Evolutionary conservation across 2,113 vertebrate genomes (phyloP).

Genomic region (Uria lomvia): DNA sequence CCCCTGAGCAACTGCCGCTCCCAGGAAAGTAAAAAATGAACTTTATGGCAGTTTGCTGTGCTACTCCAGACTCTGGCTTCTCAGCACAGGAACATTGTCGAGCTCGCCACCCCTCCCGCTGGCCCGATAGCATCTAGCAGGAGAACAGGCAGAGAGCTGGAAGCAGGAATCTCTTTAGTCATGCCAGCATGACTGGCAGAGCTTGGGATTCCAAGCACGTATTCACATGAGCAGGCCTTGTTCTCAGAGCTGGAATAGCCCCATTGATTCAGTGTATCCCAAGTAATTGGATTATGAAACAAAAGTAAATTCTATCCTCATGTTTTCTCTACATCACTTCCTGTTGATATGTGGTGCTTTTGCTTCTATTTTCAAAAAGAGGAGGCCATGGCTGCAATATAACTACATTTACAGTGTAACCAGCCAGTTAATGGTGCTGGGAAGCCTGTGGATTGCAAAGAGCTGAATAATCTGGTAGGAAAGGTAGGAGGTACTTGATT

Average conservation of each 20-base stretch:
- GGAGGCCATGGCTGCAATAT: not conserved
- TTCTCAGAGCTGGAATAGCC: constrained; percentile 26
- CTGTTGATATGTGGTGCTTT: not conserved
- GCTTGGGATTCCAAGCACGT: constrained; percentile 47
- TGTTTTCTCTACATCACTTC: not conserved
- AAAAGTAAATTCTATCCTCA: constrained; percentile 9
- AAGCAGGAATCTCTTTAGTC: not conserved
- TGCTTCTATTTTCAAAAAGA: not conserved
- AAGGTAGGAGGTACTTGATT: not conserved
- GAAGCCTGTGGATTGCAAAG: not conserved
- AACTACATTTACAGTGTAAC: not conserved
- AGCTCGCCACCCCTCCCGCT: not conserved
- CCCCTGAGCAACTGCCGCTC: not conserved
- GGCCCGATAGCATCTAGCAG: not conserved
- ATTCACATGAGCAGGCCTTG: not conserved
- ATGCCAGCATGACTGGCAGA: constrained; percentile 11
- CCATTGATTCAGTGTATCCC: constrained; percentile 15
- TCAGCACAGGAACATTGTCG: not conserved
- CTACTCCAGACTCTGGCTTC: not conserved
- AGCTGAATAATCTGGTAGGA: not conserved
- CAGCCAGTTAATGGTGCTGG: not conserved
- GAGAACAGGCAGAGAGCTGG: not conserved
- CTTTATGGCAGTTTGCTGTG: not conserved
- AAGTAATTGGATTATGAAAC: constrained; percentile 34
- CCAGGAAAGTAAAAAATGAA: not conserved